A percentile compares a stretch with the other conserved stretches of the same genome.
Evolutionary conservation across 2,113 vertebrate species (phyloP).

Genomic region (Cephalopholis sonnerati): DNA sequence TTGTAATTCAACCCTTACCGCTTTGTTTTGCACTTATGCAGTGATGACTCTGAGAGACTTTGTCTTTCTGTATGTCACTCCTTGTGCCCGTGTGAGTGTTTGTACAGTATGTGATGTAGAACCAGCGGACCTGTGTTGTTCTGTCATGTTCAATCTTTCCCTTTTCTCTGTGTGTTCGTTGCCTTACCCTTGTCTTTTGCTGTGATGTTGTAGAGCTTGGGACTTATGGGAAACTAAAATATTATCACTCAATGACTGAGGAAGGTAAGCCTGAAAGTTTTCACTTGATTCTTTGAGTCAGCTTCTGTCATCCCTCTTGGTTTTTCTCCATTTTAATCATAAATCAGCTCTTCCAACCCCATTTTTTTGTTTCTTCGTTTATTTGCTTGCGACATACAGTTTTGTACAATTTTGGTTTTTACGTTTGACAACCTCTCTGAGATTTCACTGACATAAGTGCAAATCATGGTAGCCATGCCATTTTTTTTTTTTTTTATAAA

Average conservation of each 20-base stretch:
- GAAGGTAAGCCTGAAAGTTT: slow-evolving; percentile 94
- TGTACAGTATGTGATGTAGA: slow-evolving; percentile 66
- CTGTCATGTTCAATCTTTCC: slow-evolving; percentile 82
- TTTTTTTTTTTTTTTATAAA: slow-evolving; percentile 34
- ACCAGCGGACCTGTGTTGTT: slow-evolving; percentile 64
- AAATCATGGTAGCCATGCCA: slow-evolving; percentile 77
- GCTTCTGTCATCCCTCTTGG: slow-evolving; percentile 75
- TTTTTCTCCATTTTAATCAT: slow-evolving; percentile 49
- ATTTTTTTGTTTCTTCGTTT: slow-evolving; percentile 4
- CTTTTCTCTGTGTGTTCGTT: slow-evolving; percentile 88
- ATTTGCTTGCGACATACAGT: slow-evolving; percentile 78
- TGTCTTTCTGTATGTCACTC: slow-evolving; percentile 56
- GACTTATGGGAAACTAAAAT: slow-evolving; percentile 99
- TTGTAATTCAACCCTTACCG: slow-evolving; percentile 38
- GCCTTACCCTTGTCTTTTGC: slow-evolving; percentile 97
- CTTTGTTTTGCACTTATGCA: slow-evolving; percentile 77
- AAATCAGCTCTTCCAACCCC: background rate
- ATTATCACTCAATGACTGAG: slow-evolving; percentile 99
- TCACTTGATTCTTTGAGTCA: slow-evolving; percentile 84
- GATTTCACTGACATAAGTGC: slow-evolving; percentile 86
- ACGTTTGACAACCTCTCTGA: slow-evolving; percentile 74
- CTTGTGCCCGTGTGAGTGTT: slow-evolving; percentile 60
- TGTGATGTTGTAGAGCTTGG: slow-evolving; percentile 99
- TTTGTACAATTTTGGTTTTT: slow-evolving; percentile 55
- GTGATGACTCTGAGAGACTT: slow-evolving; percentile 62